Percentiles rank a stretch among this genome's conserved stretches.
These are phyloP conservation scores for Aradophagus sp. DNA, from an alignment of 1,140 invertebrate genomes.

Conservation along the genomic window DNA sequence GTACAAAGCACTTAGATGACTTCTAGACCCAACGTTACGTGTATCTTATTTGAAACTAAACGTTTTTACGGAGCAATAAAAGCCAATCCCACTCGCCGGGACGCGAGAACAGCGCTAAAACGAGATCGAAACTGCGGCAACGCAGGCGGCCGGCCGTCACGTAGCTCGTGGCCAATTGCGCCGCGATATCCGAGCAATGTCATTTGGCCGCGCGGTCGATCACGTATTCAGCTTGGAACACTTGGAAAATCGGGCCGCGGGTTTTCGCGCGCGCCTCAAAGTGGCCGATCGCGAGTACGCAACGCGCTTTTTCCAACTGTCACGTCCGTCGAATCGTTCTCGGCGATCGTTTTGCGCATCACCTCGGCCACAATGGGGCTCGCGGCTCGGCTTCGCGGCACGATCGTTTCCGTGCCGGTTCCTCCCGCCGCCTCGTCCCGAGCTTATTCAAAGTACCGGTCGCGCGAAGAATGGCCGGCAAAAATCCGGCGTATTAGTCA, in stretches of 20 bases:
- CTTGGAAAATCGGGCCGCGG: conserved; percentile 32
- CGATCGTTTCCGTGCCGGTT: conserved; percentile 22
- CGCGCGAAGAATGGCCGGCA: conserved; percentile 40
- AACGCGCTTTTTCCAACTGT: conserved; percentile 14
- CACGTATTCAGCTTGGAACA: conserved; percentile 50
- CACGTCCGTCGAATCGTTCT: conserved; percentile 40
- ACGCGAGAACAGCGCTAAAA: too few relatives aligned
- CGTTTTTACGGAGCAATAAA: too few relatives aligned
- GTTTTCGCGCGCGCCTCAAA: conserved; percentile 31
- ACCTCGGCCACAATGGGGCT: conserved; percentile 24
- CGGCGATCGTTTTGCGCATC: conserved; percentile 40
- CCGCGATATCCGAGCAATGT: conserved; percentile 23
- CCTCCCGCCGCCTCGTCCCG: conserved; percentile 7
- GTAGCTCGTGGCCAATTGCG: conserved; percentile 46
- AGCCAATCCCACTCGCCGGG: too few relatives aligned
- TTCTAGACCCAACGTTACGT: too few relatives aligned
- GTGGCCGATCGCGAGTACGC: conserved; percentile 40
- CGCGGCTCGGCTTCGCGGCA: conserved; percentile 17
- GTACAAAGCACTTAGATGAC: too few relatives aligned
- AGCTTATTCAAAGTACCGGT: conserved; percentile 47
- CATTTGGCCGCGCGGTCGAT: conserved; percentile 31
- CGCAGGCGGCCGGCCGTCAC: too few relatives aligned
- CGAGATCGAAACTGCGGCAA: too few relatives aligned
- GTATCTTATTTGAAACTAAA: too few relatives aligned
- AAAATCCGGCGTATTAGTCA: conserved; percentile 69